phyloP scores from a whole-genome alignment of 2,888 invertebrate genomes.

The Masnerella sp. region DNA sequence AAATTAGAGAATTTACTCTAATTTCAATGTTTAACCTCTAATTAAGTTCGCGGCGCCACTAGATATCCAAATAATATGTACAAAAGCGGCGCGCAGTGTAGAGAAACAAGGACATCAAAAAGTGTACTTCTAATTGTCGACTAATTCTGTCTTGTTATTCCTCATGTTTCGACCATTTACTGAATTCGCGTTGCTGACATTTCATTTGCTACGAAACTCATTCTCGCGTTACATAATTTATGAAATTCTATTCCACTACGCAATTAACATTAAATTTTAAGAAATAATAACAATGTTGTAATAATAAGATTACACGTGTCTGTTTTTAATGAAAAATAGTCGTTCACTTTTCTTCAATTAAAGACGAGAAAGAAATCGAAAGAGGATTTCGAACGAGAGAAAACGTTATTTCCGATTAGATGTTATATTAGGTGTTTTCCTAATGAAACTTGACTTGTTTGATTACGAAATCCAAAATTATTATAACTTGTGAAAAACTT shows the following conservation, averaged over 20 bases:
- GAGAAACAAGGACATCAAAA: slow-evolving; percentile 25
- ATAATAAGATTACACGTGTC: no score
- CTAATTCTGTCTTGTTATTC: slow-evolving; percentile 17
- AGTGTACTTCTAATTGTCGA: slow-evolving; percentile 6
- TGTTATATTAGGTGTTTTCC: no score
- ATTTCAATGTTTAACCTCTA: slow-evolving; percentile 32
- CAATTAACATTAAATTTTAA: no score
- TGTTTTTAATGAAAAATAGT: no score
- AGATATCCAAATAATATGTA: slow-evolving; percentile 28
- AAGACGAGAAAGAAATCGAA: neutral
- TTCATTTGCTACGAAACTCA: neutral
- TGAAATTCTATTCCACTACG: no score
- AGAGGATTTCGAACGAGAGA: neutral
- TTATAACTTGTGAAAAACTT: slow-evolving; percentile 6
- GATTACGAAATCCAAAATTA: slow-evolving; percentile 23
- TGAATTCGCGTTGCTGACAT: no score
- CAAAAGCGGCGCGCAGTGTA: slow-evolving; percentile 11
- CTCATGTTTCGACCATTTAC: neutral
- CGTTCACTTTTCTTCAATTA: no score
- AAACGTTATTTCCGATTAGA: no score
- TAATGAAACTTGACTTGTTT: no score
- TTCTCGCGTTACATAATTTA: no score
- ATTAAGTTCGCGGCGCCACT: slow-evolving; percentile 31
- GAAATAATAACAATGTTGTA: no score
- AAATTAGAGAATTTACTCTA: slow-evolving; percentile 35